Percentiles rank a stretch among this genome's conserved stretches.
phyloP scores from a whole-genome alignment of 2,113 vertebrate genomes.

The Stigmatopora argus region DNA sequence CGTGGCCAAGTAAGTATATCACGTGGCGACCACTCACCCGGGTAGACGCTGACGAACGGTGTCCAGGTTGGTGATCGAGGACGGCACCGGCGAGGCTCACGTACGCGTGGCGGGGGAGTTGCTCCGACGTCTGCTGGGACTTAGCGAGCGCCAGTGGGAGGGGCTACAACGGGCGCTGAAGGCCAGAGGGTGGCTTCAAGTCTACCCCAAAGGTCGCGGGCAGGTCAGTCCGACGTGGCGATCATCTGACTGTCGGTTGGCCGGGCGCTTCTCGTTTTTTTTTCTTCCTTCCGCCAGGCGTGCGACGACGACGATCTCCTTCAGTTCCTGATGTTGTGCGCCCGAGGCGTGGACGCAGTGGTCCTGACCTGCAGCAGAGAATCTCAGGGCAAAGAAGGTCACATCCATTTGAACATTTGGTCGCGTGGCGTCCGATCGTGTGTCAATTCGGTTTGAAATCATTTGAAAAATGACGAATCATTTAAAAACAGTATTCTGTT shows the following conservation, averaged over 20 bases:
- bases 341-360: conserved; percentile 46
- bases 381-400: conserved; percentile 32
- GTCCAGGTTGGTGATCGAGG: conserved; percentile 74
- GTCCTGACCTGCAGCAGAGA: conserved; percentile 58
- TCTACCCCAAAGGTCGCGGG: conserved; percentile 61
- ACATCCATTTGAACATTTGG: no score
- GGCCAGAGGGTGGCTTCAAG: conserved; percentile 67
- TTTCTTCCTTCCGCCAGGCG: conserved; percentile 39
- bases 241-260: no score
- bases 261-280: neutral
- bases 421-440: no score
- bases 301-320: conserved; percentile 54
- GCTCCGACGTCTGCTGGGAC: conserved; percentile 64
- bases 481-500: no score
- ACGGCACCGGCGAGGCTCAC: conserved; percentile 76
- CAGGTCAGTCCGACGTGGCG: conserved; percentile 39
- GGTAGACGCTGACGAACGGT: neutral
- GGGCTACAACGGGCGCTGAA: conserved; percentile 70
- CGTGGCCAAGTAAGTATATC: conserved; percentile 51
- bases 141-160: conserved; percentile 74
- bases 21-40: neutral
- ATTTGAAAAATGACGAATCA: no score
- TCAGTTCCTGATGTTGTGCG: conserved; percentile 59
- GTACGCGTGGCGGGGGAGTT: conserved; percentile 68
- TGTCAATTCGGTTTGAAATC: no score